phyloP scores from a whole-genome alignment of 1,140 invertebrate species.

The Papilio machaon region DNA sequence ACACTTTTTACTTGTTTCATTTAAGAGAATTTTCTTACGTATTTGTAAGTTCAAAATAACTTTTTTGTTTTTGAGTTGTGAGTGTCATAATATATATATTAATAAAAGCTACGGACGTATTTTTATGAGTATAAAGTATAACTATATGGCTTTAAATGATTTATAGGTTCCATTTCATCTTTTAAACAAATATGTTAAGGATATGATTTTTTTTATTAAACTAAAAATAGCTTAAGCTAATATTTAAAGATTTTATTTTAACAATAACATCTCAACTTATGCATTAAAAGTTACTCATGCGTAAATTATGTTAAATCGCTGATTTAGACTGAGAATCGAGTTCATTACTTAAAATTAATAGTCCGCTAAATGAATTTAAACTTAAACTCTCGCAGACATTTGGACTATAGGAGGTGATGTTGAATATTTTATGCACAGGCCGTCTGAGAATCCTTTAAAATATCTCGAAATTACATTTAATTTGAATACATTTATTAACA shows the following conservation, averaged over 20 bases:
- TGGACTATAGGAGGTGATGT: conserved; percentile 57
- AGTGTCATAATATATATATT: too few species aligned
- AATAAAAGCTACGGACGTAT: too few species aligned
- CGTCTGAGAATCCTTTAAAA: conserved; percentile 45
- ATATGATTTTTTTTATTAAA: neutral
- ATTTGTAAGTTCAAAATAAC: neutral
- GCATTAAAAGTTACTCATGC: conserved; percentile 46
- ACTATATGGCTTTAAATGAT: too few species aligned
- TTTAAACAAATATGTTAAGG: neutral
- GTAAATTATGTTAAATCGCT: conserved; percentile 54
- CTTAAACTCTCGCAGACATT: conserved; percentile 71
- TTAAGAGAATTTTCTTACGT: conserved; percentile 34
- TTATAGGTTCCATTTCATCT: too few species aligned
- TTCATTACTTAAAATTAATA: conserved; percentile 80
- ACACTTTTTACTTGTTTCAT: conserved; percentile 47
- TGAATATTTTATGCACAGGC: conserved; percentile 64
- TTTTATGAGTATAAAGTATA: too few species aligned
- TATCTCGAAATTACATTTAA: conserved; percentile 28
- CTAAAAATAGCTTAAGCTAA: neutral
- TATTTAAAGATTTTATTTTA: conserved; percentile 23
- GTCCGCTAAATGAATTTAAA: conserved; percentile 79
- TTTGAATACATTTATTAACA: conserved; percentile 38
- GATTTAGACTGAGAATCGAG: conserved; percentile 62
- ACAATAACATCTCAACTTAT: conserved; percentile 32
- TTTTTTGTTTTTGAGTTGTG: neutral